Base-by-base conservation (phyloP, 2,797 vertebrate species). In the Rachycentron canadum region DNA sequence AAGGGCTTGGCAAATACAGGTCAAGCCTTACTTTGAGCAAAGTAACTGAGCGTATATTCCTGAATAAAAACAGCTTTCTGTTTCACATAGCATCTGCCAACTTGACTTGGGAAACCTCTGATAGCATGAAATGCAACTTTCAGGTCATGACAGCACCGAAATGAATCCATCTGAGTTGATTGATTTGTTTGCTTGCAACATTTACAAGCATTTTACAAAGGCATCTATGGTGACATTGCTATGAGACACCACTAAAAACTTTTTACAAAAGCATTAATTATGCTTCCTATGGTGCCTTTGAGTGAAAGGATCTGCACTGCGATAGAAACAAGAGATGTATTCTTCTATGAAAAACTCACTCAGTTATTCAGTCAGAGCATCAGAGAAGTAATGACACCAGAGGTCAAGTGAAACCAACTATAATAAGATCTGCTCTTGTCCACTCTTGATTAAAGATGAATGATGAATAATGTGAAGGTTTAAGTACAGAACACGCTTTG, bases 1-100 rank as follows among this genome's bases (percentile, higher is more conserved):
- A 73, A 68, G 56, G 59, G 30, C 58, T 84, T 34, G 41, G 59
- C 58, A 69, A 87, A 84, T 89, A 83, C 86, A 89, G 76, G 82
- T 87, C 86, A 85, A 67, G 80, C 65, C 73, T 55, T 73, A 68
- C 38, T 64, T 59, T 59, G 73, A 92, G 86, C 69, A 21, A 40
- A 71, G 63, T 68, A 55, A 65, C 63, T 85, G 40, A 47, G 58
- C 66, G 79, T 86, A 79, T 55, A 62, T 61, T 38, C 52, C 47
- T 52, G 5, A 1, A 72, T 79, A 84, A 45, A 72, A 82, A 65
- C 50, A 36, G 32, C 50, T 43, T 80, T 60, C 85, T 55, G 16
- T 65, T 66, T 67, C 41, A 65, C 52, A 61, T 14, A 25, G 41
- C 9, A 23, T 36, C 38, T 40, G 26, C 32, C 59, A 28, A 45